Conservation (phyloP, 1,140 invertebrate species). For the Ostrea denselamellosa region DNA sequence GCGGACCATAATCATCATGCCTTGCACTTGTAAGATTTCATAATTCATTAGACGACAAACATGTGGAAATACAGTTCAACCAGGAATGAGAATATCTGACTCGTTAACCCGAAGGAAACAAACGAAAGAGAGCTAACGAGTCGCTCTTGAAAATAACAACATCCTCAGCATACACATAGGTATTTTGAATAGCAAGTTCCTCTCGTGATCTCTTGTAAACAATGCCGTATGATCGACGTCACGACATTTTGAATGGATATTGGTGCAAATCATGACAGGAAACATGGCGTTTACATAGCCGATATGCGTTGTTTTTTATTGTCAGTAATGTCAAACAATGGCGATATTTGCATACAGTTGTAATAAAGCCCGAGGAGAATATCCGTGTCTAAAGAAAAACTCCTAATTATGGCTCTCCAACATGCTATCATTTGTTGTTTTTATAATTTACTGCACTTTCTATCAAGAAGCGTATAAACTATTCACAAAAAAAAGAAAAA, state of each 20-base stretch:
- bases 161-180: background rate
- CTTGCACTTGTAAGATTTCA: background rate
- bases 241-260: background rate
- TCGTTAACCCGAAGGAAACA: background rate
- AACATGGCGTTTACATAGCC: background rate
- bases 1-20: constrained; percentile 22
- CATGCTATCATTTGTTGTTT: constrained; percentile 38
- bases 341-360: constrained; percentile 9
- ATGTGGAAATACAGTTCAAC: background rate
- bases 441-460: constrained; percentile 22
- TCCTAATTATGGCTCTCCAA: background rate
- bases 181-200: background rate
- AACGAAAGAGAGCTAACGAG: no score
- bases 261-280: background rate
- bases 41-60: constrained; percentile 30
- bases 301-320: background rate
- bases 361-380: constrained; percentile 30
- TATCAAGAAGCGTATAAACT: background rate
- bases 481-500: background rate
- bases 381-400: background rate
- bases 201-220: background rate
- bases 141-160: background rate
- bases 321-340: constrained; percentile 1
- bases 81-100: background rate
- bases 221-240: background rate